Evolutionary conservation across 1,140 invertebrate species (phyloP), one percentile per base, ranked within the genome.

Genomic region (Drosophila lacteicornis): DNA sequence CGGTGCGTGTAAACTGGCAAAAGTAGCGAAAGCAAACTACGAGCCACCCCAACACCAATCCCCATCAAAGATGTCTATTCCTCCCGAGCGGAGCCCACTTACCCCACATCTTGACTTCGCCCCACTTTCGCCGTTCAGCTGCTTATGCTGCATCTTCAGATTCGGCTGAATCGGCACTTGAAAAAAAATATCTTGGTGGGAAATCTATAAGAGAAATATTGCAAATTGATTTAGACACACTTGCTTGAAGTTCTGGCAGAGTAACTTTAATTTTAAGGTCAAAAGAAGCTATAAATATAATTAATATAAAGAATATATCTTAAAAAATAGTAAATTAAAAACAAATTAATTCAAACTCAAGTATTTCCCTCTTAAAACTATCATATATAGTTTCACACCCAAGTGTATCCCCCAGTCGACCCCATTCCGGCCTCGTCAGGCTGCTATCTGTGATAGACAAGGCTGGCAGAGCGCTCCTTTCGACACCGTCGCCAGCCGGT

Each of bases 1-100:
- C 85, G 85, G 85, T 90, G 85, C 85, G 81, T 88, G 85, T 88
- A 88, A 88, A 88, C 85, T 90, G 85, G 78, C 86, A 85, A 88
- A 88, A 85, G 84, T 84, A 84, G 84, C 73, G 66, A 88, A 80
- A 84, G 84, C 84, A 88, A 87, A 83, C 84, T 82, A 68, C 51
- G 43, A 73, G 42, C 56, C 27, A 36, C 40, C 27, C 17, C 11
- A 13, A 50, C 62, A 17, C 43, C 42, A 4, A n/a, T 50, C 59
- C 22, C 53, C 75, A 71, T 79, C 75, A 79, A 79, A 60, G 76
- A 79, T 70, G 47, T 58, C 51, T 57, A 30, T 27, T 25, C 22
- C 73, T 75, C 15, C 69, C 36, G 1, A 40, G 13, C 19, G 13
- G 13, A 36, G 30, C 50, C 66, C 67, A 50, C 27, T 59, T 40